Evolutionary conservation across 1,140 invertebrate species (phyloP).

Genomic region (Psilanteris sp.): DNA sequence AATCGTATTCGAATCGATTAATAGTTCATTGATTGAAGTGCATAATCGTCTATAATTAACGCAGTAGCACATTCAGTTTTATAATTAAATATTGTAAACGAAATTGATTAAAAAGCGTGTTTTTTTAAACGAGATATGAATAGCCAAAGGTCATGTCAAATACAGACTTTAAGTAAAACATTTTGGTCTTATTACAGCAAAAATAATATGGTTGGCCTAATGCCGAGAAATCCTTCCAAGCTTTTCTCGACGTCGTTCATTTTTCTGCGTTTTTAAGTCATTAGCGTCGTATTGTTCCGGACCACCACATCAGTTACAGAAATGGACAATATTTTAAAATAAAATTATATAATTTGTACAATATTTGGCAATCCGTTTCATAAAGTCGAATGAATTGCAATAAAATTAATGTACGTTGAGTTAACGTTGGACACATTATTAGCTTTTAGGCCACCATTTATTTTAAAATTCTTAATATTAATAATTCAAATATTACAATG

Average conservation of each 20-base stretch:
- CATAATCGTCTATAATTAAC: too few species aligned
- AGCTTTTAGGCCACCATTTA: too few species aligned
- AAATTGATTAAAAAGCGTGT: background rate
- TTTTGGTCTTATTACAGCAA: constrained; percentile 11
- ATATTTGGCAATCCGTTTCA: background rate
- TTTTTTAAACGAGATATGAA: constrained; percentile 6
- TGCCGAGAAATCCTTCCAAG: constrained; percentile 36
- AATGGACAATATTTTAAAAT: constrained; percentile 12
- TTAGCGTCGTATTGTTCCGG: constrained; percentile 23
- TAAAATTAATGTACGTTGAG: too few species aligned
- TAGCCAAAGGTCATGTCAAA: constrained; percentile 20
- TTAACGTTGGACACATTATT: too few species aligned
- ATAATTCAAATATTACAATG: too few species aligned
- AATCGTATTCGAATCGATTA: too few species aligned
- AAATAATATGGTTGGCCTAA: constrained; percentile 33
- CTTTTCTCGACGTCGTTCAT: constrained; percentile 9
- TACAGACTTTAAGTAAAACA: constrained; percentile 18
- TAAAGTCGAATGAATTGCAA: background rate
- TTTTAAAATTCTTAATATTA: too few species aligned
- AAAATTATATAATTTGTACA: background rate
- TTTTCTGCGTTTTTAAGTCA: constrained; percentile 23
- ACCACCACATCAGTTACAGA: constrained; percentile 6
- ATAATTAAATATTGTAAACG: too few species aligned
- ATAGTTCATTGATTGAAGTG: too few species aligned
- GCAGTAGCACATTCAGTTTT: too few species aligned